Evolutionary conservation across 1,140 invertebrate genomes (phyloP).

Genomic region (Hormaphis cornu): DNA sequence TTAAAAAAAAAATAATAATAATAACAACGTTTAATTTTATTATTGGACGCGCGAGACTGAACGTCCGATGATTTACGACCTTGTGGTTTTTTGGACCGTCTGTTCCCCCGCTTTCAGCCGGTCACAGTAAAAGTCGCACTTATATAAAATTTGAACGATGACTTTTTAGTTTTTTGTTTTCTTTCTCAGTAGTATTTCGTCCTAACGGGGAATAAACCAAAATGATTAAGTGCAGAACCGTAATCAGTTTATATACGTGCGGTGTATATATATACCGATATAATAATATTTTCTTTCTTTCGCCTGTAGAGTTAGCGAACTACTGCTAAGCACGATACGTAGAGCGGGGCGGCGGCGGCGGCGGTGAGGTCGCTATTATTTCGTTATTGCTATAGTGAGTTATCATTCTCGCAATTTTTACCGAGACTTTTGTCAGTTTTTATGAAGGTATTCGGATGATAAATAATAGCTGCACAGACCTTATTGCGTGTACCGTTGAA

Average conservation of each 20-base stretch:
- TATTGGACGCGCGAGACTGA: neutral
- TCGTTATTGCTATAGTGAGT: slow-evolving; percentile 30
- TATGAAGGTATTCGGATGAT: slow-evolving; percentile 31
- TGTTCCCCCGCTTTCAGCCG: neutral
- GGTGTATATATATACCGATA: neutral
- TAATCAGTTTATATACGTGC: slow-evolving; percentile 30
- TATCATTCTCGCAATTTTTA: slow-evolving; percentile 30
- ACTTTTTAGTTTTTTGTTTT: neutral
- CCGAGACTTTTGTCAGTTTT: slow-evolving; percentile 31
- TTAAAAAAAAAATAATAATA: too few species aligned
- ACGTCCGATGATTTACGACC: slow-evolving; percentile 9
- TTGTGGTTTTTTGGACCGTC: neutral
- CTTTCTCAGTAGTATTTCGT: slow-evolving; percentile 21
- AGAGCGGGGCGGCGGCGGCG: neutral
- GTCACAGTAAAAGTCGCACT: slow-evolving; percentile 15
- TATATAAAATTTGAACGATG: slow-evolving; percentile 14
- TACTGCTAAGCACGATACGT: neutral
- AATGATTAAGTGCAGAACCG: slow-evolving; percentile 28
- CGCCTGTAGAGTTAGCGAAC: slow-evolving; percentile 3
- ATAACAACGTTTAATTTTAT: too few species aligned
- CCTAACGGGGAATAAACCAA: slow-evolving; percentile 12
- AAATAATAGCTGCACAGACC: slow-evolving; percentile 28
- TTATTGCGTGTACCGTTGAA: slow-evolving; percentile 2
- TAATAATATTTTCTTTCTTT: neutral
- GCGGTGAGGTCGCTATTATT: neutral